phyloP scores from a whole-genome alignment of 2,888 invertebrate species.

The Pseudeuparius sepicola region DNA sequence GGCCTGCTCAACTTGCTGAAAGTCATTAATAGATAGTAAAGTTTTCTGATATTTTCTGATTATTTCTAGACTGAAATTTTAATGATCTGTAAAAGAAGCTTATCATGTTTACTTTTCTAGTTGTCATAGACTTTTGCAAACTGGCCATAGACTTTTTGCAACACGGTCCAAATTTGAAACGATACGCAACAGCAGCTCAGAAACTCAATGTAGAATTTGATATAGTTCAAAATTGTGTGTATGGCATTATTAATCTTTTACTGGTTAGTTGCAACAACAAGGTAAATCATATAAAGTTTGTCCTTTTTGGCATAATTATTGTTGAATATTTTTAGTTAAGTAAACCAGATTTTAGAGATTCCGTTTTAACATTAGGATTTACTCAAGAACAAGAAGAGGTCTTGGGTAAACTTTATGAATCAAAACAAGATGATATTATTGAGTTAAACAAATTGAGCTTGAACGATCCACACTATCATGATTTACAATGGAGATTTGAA shows the following conservation, averaged over 20 bases:
- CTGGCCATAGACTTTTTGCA: conserved; percentile 54
- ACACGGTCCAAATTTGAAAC: conserved; percentile 54
- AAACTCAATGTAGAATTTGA: conserved; percentile 48
- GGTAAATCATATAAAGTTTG: conserved; percentile 38
- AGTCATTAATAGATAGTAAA: no score
- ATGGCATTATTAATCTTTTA: conserved; percentile 63
- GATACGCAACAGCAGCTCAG: conserved; percentile 53
- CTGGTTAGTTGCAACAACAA: conserved; percentile 61
- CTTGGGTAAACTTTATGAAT: conserved; percentile 48
- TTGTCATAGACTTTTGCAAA: conserved; percentile 61
- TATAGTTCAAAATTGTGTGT: conserved; percentile 53
- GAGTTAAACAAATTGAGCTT: conserved; percentile 37
- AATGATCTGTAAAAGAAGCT: no score
- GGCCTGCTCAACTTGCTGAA: no score
- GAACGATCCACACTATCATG: conserved; percentile 42
- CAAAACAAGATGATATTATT: conserved; percentile 46
- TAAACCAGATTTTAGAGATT: conserved; percentile 41
- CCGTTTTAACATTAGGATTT: conserved; percentile 46
- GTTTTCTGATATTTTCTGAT: no score
- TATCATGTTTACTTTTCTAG: conserved; percentile 38
- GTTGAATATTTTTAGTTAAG: conserved; percentile 41
- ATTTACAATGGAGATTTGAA: conserved; percentile 59
- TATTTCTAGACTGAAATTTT: no score
- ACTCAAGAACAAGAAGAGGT: conserved; percentile 48
- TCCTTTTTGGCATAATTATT: no score